Evolutionary conservation across 2,113 vertebrate species (phyloP).

Genomic region (Eira barbara): DNA sequence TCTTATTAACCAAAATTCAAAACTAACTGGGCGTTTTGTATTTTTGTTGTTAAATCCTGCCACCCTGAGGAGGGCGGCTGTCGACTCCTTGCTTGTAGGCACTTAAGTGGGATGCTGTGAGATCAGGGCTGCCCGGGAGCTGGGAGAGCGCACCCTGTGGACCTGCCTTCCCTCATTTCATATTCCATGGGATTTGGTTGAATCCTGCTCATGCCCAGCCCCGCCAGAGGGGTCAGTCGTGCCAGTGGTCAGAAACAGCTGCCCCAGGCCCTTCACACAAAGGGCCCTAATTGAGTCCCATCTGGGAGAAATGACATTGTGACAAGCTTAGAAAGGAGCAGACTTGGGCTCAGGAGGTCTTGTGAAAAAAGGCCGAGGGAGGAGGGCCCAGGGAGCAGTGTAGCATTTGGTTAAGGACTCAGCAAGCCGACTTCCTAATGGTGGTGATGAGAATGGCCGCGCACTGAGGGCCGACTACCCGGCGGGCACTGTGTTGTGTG

Average conservation of each 20-base stretch:
- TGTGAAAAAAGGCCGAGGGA: neutral
- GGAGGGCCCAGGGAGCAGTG: too few relatives aligned
- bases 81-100: neutral
- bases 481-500: neutral
- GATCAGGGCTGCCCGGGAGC: neutral
- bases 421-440: accelerated
- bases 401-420: neutral
- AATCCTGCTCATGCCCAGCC: neutral
- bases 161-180: accelerated
- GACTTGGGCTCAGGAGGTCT: neutral
- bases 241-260: neutral
- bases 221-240: neutral
- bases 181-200: neutral
- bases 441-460: accelerated
- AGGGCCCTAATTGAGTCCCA: neutral
- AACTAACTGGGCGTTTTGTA: neutral
- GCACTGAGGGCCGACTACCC: neutral
- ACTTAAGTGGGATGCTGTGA: neutral
- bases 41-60: neutral
- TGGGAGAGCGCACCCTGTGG: neutral
- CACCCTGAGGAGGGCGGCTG: neutral
- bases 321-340: neutral
- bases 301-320: neutral
- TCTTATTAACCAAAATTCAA: neutral
- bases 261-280: neutral